Percentiles rank a stretch among this genome's conserved stretches.
Conservation (phyloP, 1,140 invertebrate species). For the Adoxophyes honmai region DNA sequence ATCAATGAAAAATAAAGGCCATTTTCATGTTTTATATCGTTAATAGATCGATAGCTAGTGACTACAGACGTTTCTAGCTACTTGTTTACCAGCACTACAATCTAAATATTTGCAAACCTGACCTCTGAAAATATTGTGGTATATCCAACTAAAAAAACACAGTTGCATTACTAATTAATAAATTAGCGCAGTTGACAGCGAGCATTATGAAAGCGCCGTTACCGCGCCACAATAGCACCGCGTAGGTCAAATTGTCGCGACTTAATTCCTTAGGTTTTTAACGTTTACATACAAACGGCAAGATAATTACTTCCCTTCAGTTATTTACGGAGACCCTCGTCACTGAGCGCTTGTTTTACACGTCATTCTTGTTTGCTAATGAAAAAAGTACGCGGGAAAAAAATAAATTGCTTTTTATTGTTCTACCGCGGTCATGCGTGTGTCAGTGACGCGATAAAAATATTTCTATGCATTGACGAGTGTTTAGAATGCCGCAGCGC, state of each 20-base stretch:
- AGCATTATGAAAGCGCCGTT: too few species aligned
- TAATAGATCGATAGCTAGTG: too few species aligned
- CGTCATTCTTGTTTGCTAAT: constrained; percentile 66
- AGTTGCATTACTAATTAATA: too few species aligned
- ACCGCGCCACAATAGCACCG: neutral
- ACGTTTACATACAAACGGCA: constrained; percentile 12
- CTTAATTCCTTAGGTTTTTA: constrained; percentile 1
- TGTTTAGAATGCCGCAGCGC: neutral
- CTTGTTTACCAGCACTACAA: too few species aligned
- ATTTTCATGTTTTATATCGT: too few species aligned
- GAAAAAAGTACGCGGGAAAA: constrained; percentile 58
- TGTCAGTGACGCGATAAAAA: constrained; percentile 19
- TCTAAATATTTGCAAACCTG: too few species aligned
- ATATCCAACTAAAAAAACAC: too few species aligned
- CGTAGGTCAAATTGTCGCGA: neutral
- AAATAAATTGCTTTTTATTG: constrained; percentile 66
- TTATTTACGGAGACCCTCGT: constrained; percentile 66
- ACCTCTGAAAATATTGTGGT: too few species aligned
- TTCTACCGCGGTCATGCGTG: constrained; percentile 41
- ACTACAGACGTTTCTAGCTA: too few species aligned
- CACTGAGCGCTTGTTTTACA: constrained; percentile 59
- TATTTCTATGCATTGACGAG: neutral
- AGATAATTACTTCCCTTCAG: constrained; percentile 60
- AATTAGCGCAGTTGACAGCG: too few species aligned
- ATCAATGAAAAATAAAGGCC: too few species aligned